Evolutionary conservation across 2,113 vertebrate genomes (phyloP).

Genomic region (Halcyon senegalensis): DNA sequence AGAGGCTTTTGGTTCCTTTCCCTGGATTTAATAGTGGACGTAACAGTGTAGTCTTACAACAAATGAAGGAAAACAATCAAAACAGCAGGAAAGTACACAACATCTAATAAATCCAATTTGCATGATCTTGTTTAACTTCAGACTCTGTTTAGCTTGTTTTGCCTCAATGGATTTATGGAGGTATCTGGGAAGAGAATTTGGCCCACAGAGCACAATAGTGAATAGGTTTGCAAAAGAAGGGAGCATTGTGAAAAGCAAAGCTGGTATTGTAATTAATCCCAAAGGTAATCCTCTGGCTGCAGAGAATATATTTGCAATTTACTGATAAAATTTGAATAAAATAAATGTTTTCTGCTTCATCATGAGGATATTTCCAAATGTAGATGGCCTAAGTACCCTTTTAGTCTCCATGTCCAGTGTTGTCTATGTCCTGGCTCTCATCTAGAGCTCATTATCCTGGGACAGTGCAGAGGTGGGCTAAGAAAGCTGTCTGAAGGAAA

Average conservation of each 20-base stretch:
- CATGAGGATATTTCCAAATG: background rate
- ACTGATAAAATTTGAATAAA: background rate
- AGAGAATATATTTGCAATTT: background rate
- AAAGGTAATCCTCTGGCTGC: background rate
- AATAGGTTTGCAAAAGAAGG: background rate
- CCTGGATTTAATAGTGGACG: background rate
- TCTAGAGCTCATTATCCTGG: background rate
- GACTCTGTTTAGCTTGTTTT: background rate
- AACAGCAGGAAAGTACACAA: background rate
- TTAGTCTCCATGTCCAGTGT: background rate
- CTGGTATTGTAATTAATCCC: slow-evolving; percentile 29
- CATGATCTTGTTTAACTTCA: background rate
- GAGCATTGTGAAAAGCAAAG: background rate
- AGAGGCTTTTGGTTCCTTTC: slow-evolving; percentile 5
- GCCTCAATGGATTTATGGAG: background rate
- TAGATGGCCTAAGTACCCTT: background rate
- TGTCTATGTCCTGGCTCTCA: background rate
- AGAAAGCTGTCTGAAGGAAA: background rate
- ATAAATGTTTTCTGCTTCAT: background rate
- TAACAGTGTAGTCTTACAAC: background rate
- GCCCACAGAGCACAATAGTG: background rate
- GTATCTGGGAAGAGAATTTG: background rate
- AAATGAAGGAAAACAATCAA: background rate
- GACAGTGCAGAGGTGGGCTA: background rate
- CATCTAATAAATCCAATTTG: background rate